A percentile compares a stretch with the other conserved stretches of the same genome.
These are phyloP conservation scores for Eudorcas thomsonii DNA, from an alignment of 2,113 vertebrate genomes.

Conservation along the genomic window DNA sequence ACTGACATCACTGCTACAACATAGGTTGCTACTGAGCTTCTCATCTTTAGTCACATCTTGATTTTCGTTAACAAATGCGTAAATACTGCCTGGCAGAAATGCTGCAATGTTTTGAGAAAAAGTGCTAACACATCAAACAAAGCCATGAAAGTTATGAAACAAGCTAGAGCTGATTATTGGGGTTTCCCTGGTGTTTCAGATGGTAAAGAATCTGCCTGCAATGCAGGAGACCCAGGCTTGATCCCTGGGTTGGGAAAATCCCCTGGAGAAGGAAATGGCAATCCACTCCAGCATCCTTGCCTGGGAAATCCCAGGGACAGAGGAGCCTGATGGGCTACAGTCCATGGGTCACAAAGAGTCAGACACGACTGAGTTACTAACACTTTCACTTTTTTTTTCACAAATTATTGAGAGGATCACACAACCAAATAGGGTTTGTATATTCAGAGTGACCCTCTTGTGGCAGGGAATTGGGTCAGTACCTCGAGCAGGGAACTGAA, in stretches of 20 bases:
- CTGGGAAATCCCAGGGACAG: background rate
- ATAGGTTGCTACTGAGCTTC: constrained; percentile 69
- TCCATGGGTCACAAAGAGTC: background rate
- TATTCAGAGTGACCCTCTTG: constrained; percentile 75
- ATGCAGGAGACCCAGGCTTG: background rate
- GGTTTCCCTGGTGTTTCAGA: background rate
- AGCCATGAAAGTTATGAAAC: constrained; percentile 73
- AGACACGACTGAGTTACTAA: background rate
- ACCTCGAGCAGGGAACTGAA: constrained; percentile 75
- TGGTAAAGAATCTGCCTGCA: background rate
- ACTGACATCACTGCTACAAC: constrained; percentile 72
- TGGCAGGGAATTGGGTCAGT: constrained; percentile 75
- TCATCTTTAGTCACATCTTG: constrained; percentile 58
- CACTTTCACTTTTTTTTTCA: background rate
- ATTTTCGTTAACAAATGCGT: constrained; percentile 69
- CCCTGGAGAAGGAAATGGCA: background rate
- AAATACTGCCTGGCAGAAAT: constrained; percentile 80
- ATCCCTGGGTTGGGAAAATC: background rate
- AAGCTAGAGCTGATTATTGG: constrained; percentile 75
- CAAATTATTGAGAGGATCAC: constrained; percentile 75
- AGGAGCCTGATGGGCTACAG: background rate
- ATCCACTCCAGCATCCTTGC: background rate
- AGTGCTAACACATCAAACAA: constrained; percentile 75
- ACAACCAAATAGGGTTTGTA: constrained; percentile 69
- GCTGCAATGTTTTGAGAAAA: constrained; percentile 72